Evolutionary conservation across 2,113 vertebrate species (phyloP).

Genomic region (Lates calcarifer): DNA sequence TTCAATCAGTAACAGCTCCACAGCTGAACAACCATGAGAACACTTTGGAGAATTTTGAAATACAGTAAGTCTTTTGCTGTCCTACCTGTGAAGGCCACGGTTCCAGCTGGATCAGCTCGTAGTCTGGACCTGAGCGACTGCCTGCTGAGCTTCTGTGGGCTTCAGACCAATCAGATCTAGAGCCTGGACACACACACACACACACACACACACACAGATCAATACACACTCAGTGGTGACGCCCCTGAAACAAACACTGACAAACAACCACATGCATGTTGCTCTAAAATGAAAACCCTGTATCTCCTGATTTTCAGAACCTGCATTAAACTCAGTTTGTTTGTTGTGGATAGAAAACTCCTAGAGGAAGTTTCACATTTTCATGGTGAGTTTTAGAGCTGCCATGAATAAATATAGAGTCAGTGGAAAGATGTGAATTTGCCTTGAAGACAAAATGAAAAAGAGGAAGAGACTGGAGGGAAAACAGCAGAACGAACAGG

Average conservation of each 20-base stretch:
- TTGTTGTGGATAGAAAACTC: too few relatives aligned
- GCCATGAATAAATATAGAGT: too few relatives aligned
- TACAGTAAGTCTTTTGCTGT: background rate
- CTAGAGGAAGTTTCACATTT: too few relatives aligned
- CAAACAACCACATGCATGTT: background rate
- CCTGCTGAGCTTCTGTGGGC: slow-evolving; percentile 86
- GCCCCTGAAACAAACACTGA: slow-evolving; percentile 7
- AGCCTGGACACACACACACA: slow-evolving; percentile 82
- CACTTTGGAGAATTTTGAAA: too few relatives aligned
- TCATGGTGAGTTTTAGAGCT: too few relatives aligned
- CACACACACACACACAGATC: slow-evolving; percentile 71
- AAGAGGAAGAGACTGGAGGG: too few relatives aligned
- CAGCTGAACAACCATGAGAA: too few relatives aligned
- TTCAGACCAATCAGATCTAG: slow-evolving; percentile 90
- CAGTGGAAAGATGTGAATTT: too few relatives aligned
- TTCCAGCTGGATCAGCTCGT: slow-evolving; percentile 84
- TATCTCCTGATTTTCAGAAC: background rate
- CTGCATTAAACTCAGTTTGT: background rate
- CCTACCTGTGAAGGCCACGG: slow-evolving; percentile 90
- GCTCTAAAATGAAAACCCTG: background rate
- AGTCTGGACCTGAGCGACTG: slow-evolving; percentile 88
- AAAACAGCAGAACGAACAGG: too few relatives aligned
- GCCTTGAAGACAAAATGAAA: too few relatives aligned
- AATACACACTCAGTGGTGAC: slow-evolving; percentile 4
- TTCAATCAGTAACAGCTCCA: too few relatives aligned